Evolutionary conservation across 2,113 vertebrate species (phyloP).

Genomic region (Heptranchias perlo): DNA sequence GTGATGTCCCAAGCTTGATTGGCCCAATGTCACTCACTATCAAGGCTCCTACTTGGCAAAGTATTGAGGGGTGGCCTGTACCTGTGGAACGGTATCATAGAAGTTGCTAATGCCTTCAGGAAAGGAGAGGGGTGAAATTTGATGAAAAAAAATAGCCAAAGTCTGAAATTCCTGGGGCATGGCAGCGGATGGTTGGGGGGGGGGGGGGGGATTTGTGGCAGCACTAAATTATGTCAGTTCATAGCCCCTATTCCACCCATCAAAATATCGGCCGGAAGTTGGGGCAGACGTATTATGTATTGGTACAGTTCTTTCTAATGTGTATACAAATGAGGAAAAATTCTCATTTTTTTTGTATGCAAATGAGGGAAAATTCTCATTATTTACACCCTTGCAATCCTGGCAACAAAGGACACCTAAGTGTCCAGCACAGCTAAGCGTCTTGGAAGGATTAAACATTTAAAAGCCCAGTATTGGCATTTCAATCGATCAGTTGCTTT

Average conservation of each 20-base stretch:
- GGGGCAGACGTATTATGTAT: not conserved
- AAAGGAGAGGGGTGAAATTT: not conserved
- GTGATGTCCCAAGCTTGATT: not conserved
- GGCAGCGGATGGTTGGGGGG: not conserved
- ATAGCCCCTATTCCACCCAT: not conserved
- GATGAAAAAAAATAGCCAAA: not conserved
- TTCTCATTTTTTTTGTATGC: conserved; percentile 1
- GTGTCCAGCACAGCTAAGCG: not conserved
- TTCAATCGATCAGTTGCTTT: not conserved
- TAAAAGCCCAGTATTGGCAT: not conserved
- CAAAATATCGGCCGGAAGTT: not conserved
- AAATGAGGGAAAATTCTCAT: not conserved
- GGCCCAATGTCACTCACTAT: not conserved
- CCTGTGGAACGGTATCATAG: not conserved
- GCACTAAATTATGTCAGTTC: not conserved
- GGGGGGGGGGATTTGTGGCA: no score
- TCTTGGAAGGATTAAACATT: not conserved
- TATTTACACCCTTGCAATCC: not conserved
- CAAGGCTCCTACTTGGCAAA: not conserved
- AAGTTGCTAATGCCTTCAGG: not conserved
- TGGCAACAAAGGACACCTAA: not conserved
- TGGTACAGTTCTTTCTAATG: not conserved
- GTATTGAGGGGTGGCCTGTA: not conserved
- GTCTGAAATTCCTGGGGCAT: not conserved
- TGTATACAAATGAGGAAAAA: not conserved